These are phyloP conservation scores for Champsocephalus esox DNA, from an alignment of 2,797 vertebrate genomes.

Conservation along the genomic window DNA sequence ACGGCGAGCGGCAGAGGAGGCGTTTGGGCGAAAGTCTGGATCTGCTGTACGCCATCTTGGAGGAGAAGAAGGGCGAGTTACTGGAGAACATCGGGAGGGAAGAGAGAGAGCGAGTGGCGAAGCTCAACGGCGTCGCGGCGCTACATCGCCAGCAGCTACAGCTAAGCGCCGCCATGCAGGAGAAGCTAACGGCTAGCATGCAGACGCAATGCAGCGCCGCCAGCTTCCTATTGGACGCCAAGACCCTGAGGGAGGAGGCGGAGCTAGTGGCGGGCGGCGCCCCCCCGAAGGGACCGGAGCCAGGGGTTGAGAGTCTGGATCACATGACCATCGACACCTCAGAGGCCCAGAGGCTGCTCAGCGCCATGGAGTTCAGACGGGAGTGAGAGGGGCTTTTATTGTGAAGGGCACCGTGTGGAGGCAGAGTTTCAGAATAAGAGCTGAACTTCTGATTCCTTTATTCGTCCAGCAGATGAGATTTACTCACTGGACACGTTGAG, in stretches of 20 bases:
- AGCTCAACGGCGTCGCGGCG: slow-evolving; percentile 80
- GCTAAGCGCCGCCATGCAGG: slow-evolving; percentile 85
- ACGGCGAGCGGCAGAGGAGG: slow-evolving; percentile 84
- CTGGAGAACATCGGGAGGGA: slow-evolving; percentile 83
- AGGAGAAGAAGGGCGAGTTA: slow-evolving; percentile 87
- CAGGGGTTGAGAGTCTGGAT: slow-evolving; percentile 91
- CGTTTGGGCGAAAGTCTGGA: slow-evolving; percentile 87
- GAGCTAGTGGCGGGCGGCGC: slow-evolving; percentile 82
- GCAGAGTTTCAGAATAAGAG: no score
- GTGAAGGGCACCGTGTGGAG: no score
- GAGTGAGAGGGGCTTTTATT: no score
- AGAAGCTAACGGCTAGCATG: slow-evolving; percentile 85
- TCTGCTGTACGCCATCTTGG: slow-evolving; percentile 83
- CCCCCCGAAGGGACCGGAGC: slow-evolving; percentile 85
- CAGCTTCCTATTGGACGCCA: slow-evolving; percentile 82
- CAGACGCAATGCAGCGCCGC: slow-evolving; percentile 82
- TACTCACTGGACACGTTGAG: no score
- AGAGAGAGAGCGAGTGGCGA: slow-evolving; percentile 83
- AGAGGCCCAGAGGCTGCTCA: slow-evolving; percentile 78
- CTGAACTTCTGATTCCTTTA: no score
- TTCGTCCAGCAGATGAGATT: no score
- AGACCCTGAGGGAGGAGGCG: slow-evolving; percentile 69
- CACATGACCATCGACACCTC: slow-evolving; percentile 86
- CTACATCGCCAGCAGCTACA: slow-evolving; percentile 87
- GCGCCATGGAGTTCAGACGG: slow-evolving; percentile 84